Base-by-base conservation (phyloP, 2,113 vertebrate genomes). In the Euleptes europaea region DNA sequence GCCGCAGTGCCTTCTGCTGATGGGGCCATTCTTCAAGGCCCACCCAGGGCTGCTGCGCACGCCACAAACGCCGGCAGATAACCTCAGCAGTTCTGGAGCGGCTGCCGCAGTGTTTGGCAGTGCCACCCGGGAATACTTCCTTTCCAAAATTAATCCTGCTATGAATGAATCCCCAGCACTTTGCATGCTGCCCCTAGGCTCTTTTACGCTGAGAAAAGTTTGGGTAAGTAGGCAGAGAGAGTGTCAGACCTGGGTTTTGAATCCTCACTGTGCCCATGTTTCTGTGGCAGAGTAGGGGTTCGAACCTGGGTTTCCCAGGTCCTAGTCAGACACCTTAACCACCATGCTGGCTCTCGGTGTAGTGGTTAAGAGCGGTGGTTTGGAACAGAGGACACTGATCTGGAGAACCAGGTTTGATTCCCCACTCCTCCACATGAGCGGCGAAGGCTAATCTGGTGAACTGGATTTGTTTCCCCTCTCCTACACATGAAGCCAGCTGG, bases 101-200 rank as follows among this genome's bases (percentile, higher is more conserved):
- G 84, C 82, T 84, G 85, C 78, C 54, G 88, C 88, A 70, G 13
- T 26, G 74, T 80, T 73, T 83, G 14, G 12, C 11, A 14, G 70
- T 57, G 84, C 70, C 84, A 21, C 74, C 23, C 44, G 35, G 51
- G 84, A 93, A 89, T 85, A 84, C 71, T 84, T 87, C 23, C 63
- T 88, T 88, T 78, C 88, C 87, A 88, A 92, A 93, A 94, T 91
- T 90, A 93, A 92, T 75, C 90, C 90, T 88, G 88, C 88, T 88
- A 89, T 92, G 92, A 91, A 93, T 94, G 92, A 92, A 88, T 86
- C 91, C 84, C 74, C 40, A 5, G 85, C 89, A 26, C 91, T 90
- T 92, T 79, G 65, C 88, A 80, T 81, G 89, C 83, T 87, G 86
- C 73, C 85, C 81, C 82, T n/a, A n/a, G 2, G 90, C 90, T 87